Evolutionary conservation across 2,888 invertebrate species (phyloP).

Genomic region (Phoenoteleia sp.): DNA sequence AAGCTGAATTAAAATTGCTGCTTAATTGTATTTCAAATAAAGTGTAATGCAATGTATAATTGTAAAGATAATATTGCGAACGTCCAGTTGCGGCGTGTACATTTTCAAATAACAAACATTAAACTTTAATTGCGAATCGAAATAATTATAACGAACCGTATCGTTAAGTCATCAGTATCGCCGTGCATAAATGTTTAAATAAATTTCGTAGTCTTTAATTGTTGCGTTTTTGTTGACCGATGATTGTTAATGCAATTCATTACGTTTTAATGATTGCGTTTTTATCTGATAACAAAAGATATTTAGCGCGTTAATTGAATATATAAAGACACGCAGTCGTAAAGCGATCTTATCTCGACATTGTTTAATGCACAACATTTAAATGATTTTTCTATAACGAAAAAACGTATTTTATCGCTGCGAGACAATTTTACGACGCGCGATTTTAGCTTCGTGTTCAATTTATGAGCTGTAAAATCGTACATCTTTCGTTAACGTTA

Average conservation of each 20-base stretch:
- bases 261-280: constrained; percentile 11
- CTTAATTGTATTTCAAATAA: constrained; percentile 63
- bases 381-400: constrained; percentile 29
- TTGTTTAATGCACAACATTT: constrained; percentile 2
- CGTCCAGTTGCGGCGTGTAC: constrained; percentile 21
- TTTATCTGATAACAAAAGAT: constrained; percentile 32
- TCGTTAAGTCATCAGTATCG: constrained; percentile 11
- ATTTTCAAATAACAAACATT: constrained; percentile 61
- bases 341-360: constrained; percentile 12
- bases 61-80: constrained; percentile 33
- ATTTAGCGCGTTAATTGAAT: constrained; percentile 36
- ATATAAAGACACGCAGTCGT: constrained; percentile 9
- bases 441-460: constrained; percentile 21
- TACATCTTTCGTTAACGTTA: no score
- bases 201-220: constrained; percentile 25
- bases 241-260: constrained; percentile 16
- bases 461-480: constrained; percentile 38
- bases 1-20: constrained; percentile 54
- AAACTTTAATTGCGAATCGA: constrained; percentile 50
- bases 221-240: constrained; percentile 20
- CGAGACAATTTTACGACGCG: constrained; percentile 31
- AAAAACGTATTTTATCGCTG: background rate
- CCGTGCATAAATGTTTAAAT: background rate
- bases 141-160: constrained; percentile 14
- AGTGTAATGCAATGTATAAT: constrained; percentile 49